Evolutionary conservation across 2,888 invertebrate species (phyloP), one percentile per base, ranked within the genome.

Genomic region (Glaucopsyche alexis): DNA sequence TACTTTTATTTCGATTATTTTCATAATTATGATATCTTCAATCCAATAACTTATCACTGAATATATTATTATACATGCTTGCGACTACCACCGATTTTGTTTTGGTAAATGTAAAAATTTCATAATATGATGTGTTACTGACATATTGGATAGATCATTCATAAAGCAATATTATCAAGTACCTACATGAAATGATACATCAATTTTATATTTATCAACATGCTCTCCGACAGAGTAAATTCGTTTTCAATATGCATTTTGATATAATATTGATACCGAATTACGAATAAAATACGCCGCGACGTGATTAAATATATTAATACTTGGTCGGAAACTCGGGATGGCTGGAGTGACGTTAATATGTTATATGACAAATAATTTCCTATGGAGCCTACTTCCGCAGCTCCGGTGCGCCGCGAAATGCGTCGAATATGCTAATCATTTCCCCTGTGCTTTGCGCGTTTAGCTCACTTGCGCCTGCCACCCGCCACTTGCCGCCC

Each of bases 341-440:
- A 79, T 75, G 49, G 80, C 79, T 75, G 78, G 85, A 89, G 86
- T 90, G 91, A 91, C 91, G 87, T 91, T 91, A 91, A 91, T 91
- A 89, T 91, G 91, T 91, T 91, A 91, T 91, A 89, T 91, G 91
- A 91, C 90, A 91, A 91, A 91, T 90, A 88, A 90, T 90, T 90
- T 88, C 87, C 87, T 85, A 81, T 81, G 82, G 83, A 87, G 90
- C 88, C 89, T 87, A 88, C 86, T 82, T 83, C 81, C 80, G 81
- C 87, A 88, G 86, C 82, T 83, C 81, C 80, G 81, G 78, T 81
- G 80, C 79, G 80, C 75, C 77, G 78, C 80, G 85, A 85, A 87
- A 88, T 87, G 87, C 87, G 87, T 85, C 86, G 89, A 89, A 90
- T 90, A 91, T 90, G 91, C 84, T 88, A 91, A 91, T 90, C 84